phyloP scores from a whole-genome alignment of 2,113 vertebrate genomes.

The Ardeotis arabs region DNA sequence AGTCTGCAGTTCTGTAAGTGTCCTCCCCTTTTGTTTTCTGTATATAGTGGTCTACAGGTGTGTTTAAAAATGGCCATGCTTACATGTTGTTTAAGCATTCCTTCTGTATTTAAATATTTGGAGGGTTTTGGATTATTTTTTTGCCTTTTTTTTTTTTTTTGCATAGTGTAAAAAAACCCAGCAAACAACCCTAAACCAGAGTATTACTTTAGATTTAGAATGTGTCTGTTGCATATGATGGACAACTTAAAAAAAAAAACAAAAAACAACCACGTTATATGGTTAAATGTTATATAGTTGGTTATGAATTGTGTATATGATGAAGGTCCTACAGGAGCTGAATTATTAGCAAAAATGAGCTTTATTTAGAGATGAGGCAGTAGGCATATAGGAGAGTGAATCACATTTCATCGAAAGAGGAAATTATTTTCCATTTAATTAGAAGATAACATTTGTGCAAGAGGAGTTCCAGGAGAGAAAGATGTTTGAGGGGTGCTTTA shows the following conservation, averaged over 20 bases:
- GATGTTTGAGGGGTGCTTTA: background rate
- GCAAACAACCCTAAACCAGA: background rate
- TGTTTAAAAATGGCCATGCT: background rate
- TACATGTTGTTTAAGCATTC: background rate
- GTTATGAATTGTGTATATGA: background rate
- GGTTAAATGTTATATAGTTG: background rate
- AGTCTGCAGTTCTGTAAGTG: slow-evolving; percentile 95
- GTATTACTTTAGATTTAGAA: background rate
- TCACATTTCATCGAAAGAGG: background rate
- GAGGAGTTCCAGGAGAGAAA: background rate
- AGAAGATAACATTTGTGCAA: background rate
- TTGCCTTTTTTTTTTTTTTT: background rate
- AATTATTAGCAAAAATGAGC: background rate
- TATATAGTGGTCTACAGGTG: background rate
- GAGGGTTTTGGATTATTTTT: background rate
- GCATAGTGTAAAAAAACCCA: background rate
- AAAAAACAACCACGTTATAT: too few species aligned
- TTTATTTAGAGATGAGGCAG: background rate
- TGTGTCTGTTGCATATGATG: background rate
- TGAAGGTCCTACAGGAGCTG: background rate
- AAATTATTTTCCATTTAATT: slow-evolving; percentile 38
- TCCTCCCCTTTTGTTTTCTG: background rate
- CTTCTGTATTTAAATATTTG: background rate
- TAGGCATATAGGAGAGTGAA: background rate
- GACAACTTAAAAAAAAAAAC: background rate